Evolutionary conservation across 2,113 vertebrate species (phyloP).

Genomic region (Neoarius graeffei): DNA sequence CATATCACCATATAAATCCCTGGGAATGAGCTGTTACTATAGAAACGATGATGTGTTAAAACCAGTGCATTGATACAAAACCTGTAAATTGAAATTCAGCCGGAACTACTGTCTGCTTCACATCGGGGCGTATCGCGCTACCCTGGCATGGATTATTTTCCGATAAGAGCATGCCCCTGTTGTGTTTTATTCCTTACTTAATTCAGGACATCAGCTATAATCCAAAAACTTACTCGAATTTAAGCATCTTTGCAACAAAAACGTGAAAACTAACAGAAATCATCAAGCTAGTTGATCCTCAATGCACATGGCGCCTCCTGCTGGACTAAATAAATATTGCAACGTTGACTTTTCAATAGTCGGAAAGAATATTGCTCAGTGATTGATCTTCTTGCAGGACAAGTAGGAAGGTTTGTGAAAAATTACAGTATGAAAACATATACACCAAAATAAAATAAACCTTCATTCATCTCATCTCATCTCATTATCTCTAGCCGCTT

Average conservation of each 20-base stretch:
- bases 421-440: too few relatives aligned
- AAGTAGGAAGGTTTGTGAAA: too few relatives aligned
- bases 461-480: too few relatives aligned
- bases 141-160: background rate
- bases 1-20: background rate
- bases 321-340: background rate
- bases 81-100: too few relatives aligned
- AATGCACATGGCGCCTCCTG: constrained; percentile 33
- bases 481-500: too few relatives aligned
- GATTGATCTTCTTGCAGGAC: too few relatives aligned
- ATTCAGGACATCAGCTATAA: background rate
- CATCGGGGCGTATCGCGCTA: background rate
- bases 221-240: background rate
- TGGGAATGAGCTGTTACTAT: background rate
- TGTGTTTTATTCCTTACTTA: background rate
- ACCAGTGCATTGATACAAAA: too few relatives aligned
- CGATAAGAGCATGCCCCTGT: background rate
- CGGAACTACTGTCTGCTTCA: background rate
- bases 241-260: background rate
- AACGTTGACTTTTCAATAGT: background rate
- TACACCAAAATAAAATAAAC: background rate
- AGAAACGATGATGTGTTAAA: background rate
- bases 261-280: background rate
- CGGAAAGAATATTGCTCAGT: background rate
- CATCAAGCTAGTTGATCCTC: background rate